A percentile compares a stretch with the other conserved stretches of the same genome.
These are phyloP conservation scores for Melanargia galathea DNA, from an alignment of 2,888 invertebrate species.

Conservation along the genomic window DNA sequence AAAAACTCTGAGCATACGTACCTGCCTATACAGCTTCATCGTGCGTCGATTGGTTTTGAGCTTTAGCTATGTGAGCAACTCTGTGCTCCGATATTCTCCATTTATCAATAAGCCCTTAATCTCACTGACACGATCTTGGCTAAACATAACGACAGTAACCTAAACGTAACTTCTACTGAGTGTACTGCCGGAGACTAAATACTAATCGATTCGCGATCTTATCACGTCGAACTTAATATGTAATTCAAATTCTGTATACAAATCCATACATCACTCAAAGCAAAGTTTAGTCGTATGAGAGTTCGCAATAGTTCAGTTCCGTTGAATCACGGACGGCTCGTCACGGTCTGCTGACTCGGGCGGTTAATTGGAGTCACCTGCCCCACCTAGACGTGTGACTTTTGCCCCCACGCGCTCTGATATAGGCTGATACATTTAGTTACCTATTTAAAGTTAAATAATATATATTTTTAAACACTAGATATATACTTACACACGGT, in stretches of 20 bases:
- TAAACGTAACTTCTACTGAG: neutral
- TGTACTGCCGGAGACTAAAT: neutral
- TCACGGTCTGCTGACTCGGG: slow-evolving; percentile 63
- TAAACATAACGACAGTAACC: neutral
- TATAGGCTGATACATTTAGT: slow-evolving; percentile 22
- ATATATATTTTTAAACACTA: too few relatives aligned
- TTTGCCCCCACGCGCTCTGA: slow-evolving; percentile 44
- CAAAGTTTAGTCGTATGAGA: slow-evolving; percentile 16
- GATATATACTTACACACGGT: too few relatives aligned
- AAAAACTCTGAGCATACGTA: too few relatives aligned
- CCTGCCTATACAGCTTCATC: too few relatives aligned
- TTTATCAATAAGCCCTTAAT: neutral
- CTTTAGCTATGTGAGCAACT: too few relatives aligned
- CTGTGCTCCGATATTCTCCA: too few relatives aligned
- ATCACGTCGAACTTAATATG: slow-evolving; percentile 15
- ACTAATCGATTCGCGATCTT: slow-evolving; percentile 15
- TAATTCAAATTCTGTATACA: slow-evolving; percentile 13
- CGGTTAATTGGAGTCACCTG: slow-evolving; percentile 81
- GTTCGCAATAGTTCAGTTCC: slow-evolving; percentile 30
- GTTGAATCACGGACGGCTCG: slow-evolving; percentile 68
- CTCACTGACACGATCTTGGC: neutral
- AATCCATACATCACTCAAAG: slow-evolving; percentile 11
- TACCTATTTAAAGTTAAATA: neutral
- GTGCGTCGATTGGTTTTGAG: too few relatives aligned
- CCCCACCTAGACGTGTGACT: slow-evolving; percentile 62